These are phyloP conservation scores for Gadopsis bispinosus DNA, from an alignment of 2,797 vertebrate genomes.

Conservation along the genomic window DNA sequence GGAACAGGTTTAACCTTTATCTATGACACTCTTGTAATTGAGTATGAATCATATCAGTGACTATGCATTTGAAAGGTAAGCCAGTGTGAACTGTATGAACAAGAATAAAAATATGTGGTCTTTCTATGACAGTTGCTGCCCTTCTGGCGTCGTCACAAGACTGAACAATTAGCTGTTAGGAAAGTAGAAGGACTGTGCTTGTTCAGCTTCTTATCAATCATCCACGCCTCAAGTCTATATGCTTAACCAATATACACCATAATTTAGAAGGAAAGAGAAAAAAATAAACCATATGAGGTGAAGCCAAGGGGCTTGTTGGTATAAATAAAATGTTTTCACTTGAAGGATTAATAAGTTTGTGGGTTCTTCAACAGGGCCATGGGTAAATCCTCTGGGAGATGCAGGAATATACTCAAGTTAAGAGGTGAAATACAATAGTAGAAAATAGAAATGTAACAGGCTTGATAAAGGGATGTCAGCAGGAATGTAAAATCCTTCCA, in stretches of 20 bases:
- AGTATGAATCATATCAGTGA: slow-evolving; percentile 54
- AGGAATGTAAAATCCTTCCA: slow-evolving; percentile 53
- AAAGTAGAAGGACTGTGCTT: slow-evolving; percentile 44
- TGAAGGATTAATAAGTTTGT: neutral
- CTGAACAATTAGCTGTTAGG: slow-evolving; percentile 7
- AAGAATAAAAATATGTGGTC: slow-evolving; percentile 37
- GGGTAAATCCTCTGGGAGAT: neutral
- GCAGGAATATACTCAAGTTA: slow-evolving; percentile 37
- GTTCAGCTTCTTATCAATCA: slow-evolving; percentile 45
- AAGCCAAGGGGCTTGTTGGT: slow-evolving; percentile 10
- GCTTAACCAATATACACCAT: slow-evolving; percentile 21
- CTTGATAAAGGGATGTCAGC: slow-evolving; percentile 28
- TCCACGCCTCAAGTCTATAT: slow-evolving; percentile 26
- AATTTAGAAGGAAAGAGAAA: slow-evolving; percentile 13
- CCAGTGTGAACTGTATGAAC: slow-evolving; percentile 36
- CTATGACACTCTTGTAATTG: slow-evolving; percentile 26
- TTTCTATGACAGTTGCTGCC: slow-evolving; percentile 17
- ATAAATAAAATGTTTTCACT: slow-evolving; percentile 7
- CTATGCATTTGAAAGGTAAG: slow-evolving; percentile 17
- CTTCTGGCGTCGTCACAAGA: slow-evolving; percentile 24
- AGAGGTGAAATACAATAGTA: slow-evolving; percentile 34
- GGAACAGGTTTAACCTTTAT: slow-evolving; percentile 39
- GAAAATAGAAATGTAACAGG: slow-evolving; percentile 25
- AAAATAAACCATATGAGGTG: slow-evolving; percentile 11
- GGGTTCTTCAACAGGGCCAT: slow-evolving; percentile 9